Percentiles rank a stretch among this genome's conserved stretches.
Conservation (phyloP, 2,113 vertebrate species). For the Mixornis gularis region DNA sequence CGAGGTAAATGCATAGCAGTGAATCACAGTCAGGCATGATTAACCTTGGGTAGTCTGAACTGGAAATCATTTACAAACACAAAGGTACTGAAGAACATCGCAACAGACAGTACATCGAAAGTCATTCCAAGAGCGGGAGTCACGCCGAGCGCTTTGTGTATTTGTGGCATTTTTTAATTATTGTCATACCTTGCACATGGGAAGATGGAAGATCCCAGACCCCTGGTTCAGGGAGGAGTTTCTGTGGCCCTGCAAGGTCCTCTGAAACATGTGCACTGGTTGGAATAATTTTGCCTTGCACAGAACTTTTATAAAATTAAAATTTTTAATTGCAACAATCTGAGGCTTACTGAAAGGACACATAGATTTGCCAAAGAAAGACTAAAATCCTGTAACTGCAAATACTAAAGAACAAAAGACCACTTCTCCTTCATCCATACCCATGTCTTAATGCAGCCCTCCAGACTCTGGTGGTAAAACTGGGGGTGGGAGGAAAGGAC, state of each 20-base stretch:
- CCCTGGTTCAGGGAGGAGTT: accelerated
- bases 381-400: background rate
- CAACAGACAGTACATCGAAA: background rate
- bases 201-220: background rate
- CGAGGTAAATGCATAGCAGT: slow-evolving; percentile 44
- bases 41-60: slow-evolving; percentile 45
- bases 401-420: background rate
- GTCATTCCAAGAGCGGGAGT: background rate
- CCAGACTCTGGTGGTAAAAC: background rate
- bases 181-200: background rate
- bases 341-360: background rate
- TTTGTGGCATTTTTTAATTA: background rate
- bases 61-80: slow-evolving; percentile 50
- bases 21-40: slow-evolving; percentile 58
- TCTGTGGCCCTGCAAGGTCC: background rate
- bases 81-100: slow-evolving; percentile 25
- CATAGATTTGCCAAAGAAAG: background rate
- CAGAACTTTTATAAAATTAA: background rate
- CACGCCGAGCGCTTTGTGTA: background rate
- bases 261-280: background rate
- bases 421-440: background rate
- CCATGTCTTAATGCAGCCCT: background rate
- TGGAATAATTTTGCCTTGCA: background rate
- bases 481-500: accelerated
- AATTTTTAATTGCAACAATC: background rate